Evolutionary conservation across 2,113 vertebrate species (phyloP), one percentile per base, ranked within the genome.

Genomic region (Hassar affinis): DNA sequence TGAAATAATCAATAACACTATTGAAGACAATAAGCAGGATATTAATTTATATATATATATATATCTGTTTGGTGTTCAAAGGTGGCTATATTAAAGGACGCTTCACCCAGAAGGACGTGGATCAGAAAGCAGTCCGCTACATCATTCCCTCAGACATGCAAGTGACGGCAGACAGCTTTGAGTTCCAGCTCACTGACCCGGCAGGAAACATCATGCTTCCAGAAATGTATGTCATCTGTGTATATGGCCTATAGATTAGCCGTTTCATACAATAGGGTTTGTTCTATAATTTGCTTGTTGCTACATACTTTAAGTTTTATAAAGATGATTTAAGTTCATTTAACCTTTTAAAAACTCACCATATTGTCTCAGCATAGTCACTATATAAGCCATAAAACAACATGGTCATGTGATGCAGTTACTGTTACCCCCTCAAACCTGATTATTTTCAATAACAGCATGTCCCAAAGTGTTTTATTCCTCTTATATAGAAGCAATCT

Each of bases 61-160:
- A 2, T 45, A 8, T 79, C 15, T 42, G 15, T 30, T 12, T 61
- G 35, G 4, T 57, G 30, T 85, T 27, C 72, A n/a, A 88, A 96
- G 94, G 94, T 78, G 89, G 86, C 6, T 93, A 92, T 90, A 91
- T 90, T 82, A 76, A 35, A 76, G 89, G 86, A 0, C 86, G 90
- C 61, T 95, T 95, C 87, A 90, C 91, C 6, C 92, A 93, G 86
- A 88, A 76, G 62, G 91, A 94, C 56, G 80, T 95, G 87, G 92
- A 93, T 82, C 92, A 87, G 79, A 51, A 86, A n/a, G 85, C 89
- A 0, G 85, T 93, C 69, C 62, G 89, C 8, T 94, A 91, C 4
- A 20, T 94, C 82, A 84, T 94, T 85, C 94, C 90, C 10, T 62
- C 83, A 1, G 92, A 89, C 14, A 3, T 35, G 85, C 89, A 93